Evolutionary conservation across 2,113 vertebrate genomes (phyloP), one percentile per base, ranked within the genome.

Genomic region (Nansenia antarctica): DNA sequence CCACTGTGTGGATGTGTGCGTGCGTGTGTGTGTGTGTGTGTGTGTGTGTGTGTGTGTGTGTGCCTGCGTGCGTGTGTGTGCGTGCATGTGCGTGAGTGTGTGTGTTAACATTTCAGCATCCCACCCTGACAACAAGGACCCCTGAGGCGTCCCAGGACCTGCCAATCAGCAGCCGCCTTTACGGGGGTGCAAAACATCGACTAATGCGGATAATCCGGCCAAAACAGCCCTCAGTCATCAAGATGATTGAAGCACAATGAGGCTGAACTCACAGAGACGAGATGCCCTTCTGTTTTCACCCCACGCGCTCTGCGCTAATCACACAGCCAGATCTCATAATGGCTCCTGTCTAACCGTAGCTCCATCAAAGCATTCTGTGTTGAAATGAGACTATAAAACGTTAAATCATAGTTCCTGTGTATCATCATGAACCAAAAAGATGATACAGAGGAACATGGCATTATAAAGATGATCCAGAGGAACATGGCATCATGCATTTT

Each of bases 131-230:
- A 63, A 45, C 39, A 55, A 75, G 62, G 78, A 87, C 77, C 81
- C 86, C 82, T 77, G 67, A 76, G 73, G 62, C 76, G 82, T 84
- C 67, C 87, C 80, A 87, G 80, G 65, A 66, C 77, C 74, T 24
- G 68, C 63, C 72, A 53, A 60, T 3, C 3, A 53, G 7, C 49
- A 20, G 3, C 7, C 49, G 9, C 7, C 61, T 70, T 72, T 82
- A 78, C n/a, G n/a, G n/a, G n/a, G n/a, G n/a, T n/a, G n/a, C n/a
- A n/a, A n/a, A n/a, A n/a, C n/a, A n/a, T n/a, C n/a, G n/a, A n/a
- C n/a, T n/a, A n/a, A n/a, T n/a, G n/a, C n/a, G n/a, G n/a, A n/a
- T n/a, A n/a, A 82, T 62, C 34, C 58, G n/a, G 53, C 70, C 58
- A 80, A 64, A 73, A 77, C 73, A 69, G 71, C 76, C 60, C 49